phyloP scores from a whole-genome alignment of 2,113 vertebrate genomes.

The Megaceryle maxima region DNA sequence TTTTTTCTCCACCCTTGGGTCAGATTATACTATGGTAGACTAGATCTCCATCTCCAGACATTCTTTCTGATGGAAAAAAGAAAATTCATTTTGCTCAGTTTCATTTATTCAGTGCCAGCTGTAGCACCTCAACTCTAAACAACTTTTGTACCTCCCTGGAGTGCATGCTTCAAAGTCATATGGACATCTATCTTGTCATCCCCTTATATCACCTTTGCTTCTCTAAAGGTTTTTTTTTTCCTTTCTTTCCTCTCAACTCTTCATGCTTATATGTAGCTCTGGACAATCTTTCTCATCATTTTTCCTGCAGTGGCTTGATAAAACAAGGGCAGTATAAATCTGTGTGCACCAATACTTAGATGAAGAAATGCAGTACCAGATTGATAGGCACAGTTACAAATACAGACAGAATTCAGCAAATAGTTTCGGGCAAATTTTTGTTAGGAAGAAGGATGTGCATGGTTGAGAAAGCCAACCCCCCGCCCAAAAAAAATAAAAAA shows the following conservation, averaged over 20 bases:
- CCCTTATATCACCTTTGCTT: background rate
- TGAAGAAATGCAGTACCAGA: background rate
- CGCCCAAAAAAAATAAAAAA: background rate
- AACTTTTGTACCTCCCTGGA: background rate
- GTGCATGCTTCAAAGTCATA: background rate
- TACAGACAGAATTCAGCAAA: background rate
- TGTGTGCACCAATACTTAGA: background rate
- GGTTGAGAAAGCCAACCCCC: background rate
- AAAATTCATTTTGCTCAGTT: background rate
- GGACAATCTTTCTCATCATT: background rate
- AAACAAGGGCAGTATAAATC: background rate
- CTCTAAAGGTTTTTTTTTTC: background rate
- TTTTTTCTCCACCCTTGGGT: background rate
- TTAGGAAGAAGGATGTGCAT: fast-evolving
- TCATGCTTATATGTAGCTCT: background rate
- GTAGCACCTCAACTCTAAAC: background rate
- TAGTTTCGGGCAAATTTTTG: background rate
- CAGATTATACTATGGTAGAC: background rate
- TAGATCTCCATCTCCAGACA: background rate
- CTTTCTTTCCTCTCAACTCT: background rate
- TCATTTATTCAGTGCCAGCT: background rate
- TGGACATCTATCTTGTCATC: background rate
- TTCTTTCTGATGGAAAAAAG: background rate
- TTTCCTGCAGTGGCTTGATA: background rate
- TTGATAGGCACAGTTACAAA: background rate